Base-by-base conservation (phyloP, 2,888 invertebrate genomes). In the Caenorhabditis zanzibari region DNA sequence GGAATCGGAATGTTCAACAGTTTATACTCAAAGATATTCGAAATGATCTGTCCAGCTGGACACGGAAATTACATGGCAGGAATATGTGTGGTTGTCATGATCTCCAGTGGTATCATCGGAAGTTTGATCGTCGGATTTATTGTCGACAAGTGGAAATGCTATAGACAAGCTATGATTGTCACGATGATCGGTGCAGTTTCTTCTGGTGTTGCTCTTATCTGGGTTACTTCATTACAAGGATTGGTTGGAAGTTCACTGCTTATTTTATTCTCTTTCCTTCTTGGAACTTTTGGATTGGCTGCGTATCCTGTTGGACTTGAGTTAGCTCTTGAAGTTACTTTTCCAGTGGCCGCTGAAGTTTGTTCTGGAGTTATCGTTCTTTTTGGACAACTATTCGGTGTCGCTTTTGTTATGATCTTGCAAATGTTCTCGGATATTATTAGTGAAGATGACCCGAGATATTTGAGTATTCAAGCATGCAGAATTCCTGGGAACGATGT, bases 1-100 rank as follows among this genome's bases (percentile, higher is more conserved):
- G 77, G 77, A 16, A 79, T 79, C 35, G 77, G 69, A 32, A 71
- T 79, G 71, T 79, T 79, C 63, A 71, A 79, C 47, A 63, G 77
- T 35, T 49, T 79, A 0, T 79, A 79, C 63, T 44, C 77, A 2
- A 47, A 71, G 56, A 79, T 79, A 71, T 52, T 22, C 2, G 54
- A 56, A 16, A 54, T 79, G 54, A 41, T 71, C 26, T 79, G 77
- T n/a, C 71, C 77, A 7, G 16, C 63, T 56, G 77, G 77, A 7
- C 61, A 71, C 19, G 19, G 32, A 22, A 79, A 71, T 14, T 5
- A 26, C 0, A 22, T 44, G 32, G 61, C 69, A 16, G 77, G 77
- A 32, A 10, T 22, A 12, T 79, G 61, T 35, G 69, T 71, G 1
- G 47, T 58, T 6, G 7, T 32, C 14, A 79, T 79, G 77, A 79